Evolutionary conservation across 2,797 vertebrate species (phyloP), one percentile per base, ranked within the genome.

Genomic region (Vireo griseus): DNA sequence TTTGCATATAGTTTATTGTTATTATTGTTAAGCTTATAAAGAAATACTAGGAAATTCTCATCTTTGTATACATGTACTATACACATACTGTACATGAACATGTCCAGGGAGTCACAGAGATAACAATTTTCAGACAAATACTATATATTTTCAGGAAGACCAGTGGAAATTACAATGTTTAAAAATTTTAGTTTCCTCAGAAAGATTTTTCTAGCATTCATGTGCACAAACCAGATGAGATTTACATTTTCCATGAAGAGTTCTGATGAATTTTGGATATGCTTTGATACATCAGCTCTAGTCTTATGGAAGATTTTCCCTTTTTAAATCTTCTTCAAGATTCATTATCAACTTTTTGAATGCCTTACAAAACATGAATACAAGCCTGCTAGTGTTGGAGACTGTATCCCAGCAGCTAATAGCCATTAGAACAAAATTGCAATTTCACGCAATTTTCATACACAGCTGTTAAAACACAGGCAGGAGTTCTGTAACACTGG

Each of bases 51-150:
- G 25, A 28, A 63, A 61, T 28, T n/a, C 15, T 85, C 8, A 35
- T 37, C 14, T 63, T 55, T 45, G 26, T 9, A 45, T 42, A 52
- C 19, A 24, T 1, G 4, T 35, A 79, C 31, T 42, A 48, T 14
- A 66, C 7, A 28, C 11, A 57, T 7, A 71, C 1, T 1, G 0
- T 20, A 63, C 26, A 42, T 2, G 3, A 9, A 0, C 14, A 51
- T 12, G 37, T 22, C 48, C 71, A 85, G 31, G 19, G 35, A 81
- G 69, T 76, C 40, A 59, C 15, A 59, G 13, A 78, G 12, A 33
- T 13, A 88, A 65, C 5, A 5, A 9, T 37, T 22, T 68, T 86
- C 37, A 71, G 55, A 48, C 7, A 72, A 59, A 87, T 2, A 37
- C 25, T 26, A 13, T 4, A 2, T 24, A 26, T 31, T 61, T 40